A percentile compares a stretch with the other conserved stretches of the same genome.
phyloP scores from a whole-genome alignment of 2,888 invertebrate species.

The Meloe dianella region DNA sequence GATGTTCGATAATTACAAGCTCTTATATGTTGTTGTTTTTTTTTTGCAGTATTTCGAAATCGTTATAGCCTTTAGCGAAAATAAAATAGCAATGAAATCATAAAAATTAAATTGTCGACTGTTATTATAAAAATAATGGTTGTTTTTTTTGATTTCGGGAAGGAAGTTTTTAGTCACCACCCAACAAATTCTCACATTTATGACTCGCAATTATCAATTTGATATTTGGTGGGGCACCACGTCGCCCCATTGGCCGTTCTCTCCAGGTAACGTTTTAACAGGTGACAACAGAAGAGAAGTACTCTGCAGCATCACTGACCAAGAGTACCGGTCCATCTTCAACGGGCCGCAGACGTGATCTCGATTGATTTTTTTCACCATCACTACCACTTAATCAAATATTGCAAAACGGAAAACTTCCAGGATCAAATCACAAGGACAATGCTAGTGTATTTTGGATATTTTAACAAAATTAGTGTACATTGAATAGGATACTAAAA shows the following conservation, averaged over 20 bases:
- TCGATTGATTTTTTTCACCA: background rate
- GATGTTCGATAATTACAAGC: background rate
- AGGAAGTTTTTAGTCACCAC: conserved; percentile 4
- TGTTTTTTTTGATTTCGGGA: no score
- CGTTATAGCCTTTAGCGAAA: no score
- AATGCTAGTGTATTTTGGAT: background rate
- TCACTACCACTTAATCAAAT: background rate
- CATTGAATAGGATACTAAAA: background rate
- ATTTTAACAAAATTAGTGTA: background rate
- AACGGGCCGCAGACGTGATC: conserved; percentile 21
- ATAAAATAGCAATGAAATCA: no score
- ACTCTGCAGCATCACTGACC: conserved; percentile 49
- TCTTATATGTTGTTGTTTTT: no score
- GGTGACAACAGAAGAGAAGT: conserved; percentile 50
- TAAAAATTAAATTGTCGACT: no score
- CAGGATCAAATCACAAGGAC: background rate
- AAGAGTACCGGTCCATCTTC: conserved; percentile 47
- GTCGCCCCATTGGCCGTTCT: conserved; percentile 44
- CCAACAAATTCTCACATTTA: conserved; percentile 1
- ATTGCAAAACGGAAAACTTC: no score
- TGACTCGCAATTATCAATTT: conserved; percentile 41
- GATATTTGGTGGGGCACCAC: conserved; percentile 38
- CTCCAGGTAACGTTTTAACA: conserved; percentile 51
- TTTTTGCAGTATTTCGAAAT: no score
- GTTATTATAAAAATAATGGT: no score